These are phyloP conservation scores for Mesopsocus fuscifrons DNA, from an alignment of 2,888 invertebrate genomes.

Conservation along the genomic window DNA sequence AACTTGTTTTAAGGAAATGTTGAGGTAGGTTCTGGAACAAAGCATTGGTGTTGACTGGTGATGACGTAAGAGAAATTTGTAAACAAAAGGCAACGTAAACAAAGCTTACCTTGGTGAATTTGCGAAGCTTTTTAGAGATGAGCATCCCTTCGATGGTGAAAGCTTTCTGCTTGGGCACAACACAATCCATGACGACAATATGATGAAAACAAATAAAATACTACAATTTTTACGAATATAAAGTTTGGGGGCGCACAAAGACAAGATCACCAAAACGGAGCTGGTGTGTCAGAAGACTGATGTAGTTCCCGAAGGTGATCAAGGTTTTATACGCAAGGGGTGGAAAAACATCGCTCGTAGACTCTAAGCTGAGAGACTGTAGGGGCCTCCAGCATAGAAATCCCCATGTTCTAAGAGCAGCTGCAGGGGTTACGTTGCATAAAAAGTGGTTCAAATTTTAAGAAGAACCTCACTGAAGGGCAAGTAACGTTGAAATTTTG, in stretches of 20 bases:
- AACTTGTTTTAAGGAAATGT: too few species aligned
- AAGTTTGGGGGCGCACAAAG: too few species aligned
- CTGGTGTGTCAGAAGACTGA: background rate
- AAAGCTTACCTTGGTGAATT: slow-evolving; percentile 6
- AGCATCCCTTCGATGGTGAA: background rate
- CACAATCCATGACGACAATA: background rate
- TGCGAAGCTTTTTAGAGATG: slow-evolving; percentile 1
- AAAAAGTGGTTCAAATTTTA: background rate
- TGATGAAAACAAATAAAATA: too few species aligned
- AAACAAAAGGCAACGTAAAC: too few species aligned
- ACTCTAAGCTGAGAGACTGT: background rate
- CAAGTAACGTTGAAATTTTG: too few species aligned
- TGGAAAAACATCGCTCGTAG: background rate
- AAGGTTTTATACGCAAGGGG: background rate
- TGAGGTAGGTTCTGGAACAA: too few species aligned
- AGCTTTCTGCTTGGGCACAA: background rate
- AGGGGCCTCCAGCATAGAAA: background rate
- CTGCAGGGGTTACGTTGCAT: background rate
- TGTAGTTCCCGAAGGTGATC: background rate
- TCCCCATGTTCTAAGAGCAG: background rate
- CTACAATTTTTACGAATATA: too few species aligned
- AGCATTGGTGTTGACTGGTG: too few species aligned
- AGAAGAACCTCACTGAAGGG: too few species aligned
- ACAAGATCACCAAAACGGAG: background rate
- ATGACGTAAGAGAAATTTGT: too few species aligned